phyloP scores from a whole-genome alignment of 2,797 vertebrate species.

The Acipenser oxyrinchus region DNA sequence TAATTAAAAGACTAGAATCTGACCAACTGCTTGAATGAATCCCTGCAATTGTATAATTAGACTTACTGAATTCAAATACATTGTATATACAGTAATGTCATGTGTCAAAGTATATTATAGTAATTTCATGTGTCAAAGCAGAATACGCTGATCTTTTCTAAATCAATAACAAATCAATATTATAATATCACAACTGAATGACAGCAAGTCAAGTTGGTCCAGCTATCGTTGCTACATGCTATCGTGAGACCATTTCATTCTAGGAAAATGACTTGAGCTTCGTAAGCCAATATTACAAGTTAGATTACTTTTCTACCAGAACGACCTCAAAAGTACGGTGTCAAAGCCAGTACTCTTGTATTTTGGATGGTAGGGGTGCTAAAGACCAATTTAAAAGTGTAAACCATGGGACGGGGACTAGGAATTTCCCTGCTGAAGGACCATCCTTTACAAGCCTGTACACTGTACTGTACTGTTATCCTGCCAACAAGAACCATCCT shows the following conservation, averaged over 20 bases:
- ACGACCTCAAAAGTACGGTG: background rate
- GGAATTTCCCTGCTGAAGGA: background rate
- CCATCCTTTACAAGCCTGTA: background rate
- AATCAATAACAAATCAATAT: too few species aligned
- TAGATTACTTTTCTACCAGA: background rate
- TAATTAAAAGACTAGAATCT: too few species aligned
- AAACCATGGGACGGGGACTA: background rate
- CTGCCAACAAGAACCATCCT: conserved; percentile 9
- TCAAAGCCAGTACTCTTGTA: conserved; percentile 23
- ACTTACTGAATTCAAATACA: too few species aligned
- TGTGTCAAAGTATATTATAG: too few species aligned
- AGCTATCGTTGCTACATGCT: too few species aligned
- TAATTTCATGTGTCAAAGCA: too few species aligned
- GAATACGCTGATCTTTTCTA: too few species aligned
- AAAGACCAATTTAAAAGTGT: conserved; percentile 43
- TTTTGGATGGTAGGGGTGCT: conserved; percentile 46
- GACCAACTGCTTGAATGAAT: too few species aligned
- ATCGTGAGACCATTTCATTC: too few species aligned
- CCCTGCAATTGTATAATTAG: too few species aligned
- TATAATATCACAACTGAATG: too few species aligned
- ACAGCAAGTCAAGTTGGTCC: too few species aligned
- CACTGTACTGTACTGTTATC: conserved; percentile 9
- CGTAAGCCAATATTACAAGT: background rate
- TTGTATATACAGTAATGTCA: background rate
- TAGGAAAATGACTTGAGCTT: background rate